phyloP scores from a whole-genome alignment of 2,797 vertebrate genomes.

The Enteromius thamalakanensis region DNA sequence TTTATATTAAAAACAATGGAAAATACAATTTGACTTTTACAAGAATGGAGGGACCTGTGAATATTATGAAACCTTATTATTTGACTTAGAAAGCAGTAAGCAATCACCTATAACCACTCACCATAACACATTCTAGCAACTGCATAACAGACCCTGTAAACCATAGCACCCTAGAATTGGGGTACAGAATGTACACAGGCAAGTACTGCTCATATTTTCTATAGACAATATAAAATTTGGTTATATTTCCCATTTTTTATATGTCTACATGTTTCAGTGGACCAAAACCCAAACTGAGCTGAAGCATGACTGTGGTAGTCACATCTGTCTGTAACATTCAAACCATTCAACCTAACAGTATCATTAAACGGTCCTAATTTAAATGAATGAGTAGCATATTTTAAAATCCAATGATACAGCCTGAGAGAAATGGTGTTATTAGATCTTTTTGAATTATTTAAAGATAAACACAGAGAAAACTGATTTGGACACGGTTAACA shows the following conservation, averaged over 20 bases:
- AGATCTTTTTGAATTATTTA: slow-evolving; percentile 17
- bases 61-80: background rate
- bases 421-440: slow-evolving; percentile 3
- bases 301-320: slow-evolving; percentile 10
- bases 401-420: background rate
- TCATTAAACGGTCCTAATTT: background rate
- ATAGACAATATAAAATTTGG: background rate
- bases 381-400: background rate
- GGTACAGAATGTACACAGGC: background rate
- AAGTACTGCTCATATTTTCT: background rate
- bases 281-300: slow-evolving; percentile 13
- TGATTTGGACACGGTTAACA: slow-evolving; percentile 2
- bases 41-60: background rate
- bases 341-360: background rate
- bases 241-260: background rate
- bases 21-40: background rate
- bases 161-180: background rate
- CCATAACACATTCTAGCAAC: too few species aligned
- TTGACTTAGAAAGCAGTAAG: too few species aligned
- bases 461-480: slow-evolving; percentile 29
- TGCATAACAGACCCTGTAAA: background rate
- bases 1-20: background rate
- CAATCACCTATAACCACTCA: background rate
- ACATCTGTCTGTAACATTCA: background rate
- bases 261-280: slow-evolving; percentile 6